A percentile compares a stretch with the other conserved stretches of the same genome.
These are phyloP conservation scores for Leptarthrus brevirostris DNA, from an alignment of 2,888 invertebrate genomes.

Conservation along the genomic window DNA sequence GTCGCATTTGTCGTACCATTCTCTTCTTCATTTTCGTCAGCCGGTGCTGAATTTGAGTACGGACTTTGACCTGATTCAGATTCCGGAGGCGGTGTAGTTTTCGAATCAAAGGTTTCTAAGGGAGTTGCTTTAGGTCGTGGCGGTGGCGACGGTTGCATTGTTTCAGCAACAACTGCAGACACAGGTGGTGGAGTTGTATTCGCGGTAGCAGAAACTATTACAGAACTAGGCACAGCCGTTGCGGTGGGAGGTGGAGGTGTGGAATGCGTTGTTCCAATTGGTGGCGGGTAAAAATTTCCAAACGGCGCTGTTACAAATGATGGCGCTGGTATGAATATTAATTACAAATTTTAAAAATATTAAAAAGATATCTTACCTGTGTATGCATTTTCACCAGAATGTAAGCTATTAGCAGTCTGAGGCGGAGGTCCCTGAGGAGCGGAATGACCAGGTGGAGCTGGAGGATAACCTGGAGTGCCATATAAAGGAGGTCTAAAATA, in stretches of 20 bases:
- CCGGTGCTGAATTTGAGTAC: slow-evolving; percentile 55
- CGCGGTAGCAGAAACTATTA: slow-evolving; percentile 57
- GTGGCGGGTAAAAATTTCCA: slow-evolving; percentile 50
- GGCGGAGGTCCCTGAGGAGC: slow-evolving; percentile 51
- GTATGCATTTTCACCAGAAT: slow-evolving; percentile 44
- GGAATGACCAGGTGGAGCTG: slow-evolving; percentile 55
- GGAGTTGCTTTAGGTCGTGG: slow-evolving; percentile 62
- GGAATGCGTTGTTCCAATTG: slow-evolving; percentile 55
- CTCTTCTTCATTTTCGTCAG: slow-evolving; percentile 54
- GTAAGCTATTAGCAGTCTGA: slow-evolving; percentile 50
- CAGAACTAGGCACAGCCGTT: slow-evolving; percentile 58
- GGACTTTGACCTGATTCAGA: slow-evolving; percentile 57
- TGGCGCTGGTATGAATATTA: slow-evolving; percentile 12
- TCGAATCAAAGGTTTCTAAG: slow-evolving; percentile 62
- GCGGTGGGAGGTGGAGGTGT: slow-evolving; percentile 57
- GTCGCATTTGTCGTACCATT: slow-evolving; percentile 63
- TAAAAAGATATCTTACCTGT: slow-evolving; percentile 9
- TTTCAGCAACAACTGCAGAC: not conserved
- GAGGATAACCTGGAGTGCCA: slow-evolving; percentile 64
- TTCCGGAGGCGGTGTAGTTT: slow-evolving; percentile 55
- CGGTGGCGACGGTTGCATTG: slow-evolving; percentile 33
- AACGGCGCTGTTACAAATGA: slow-evolving; percentile 52
- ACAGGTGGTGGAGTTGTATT: slow-evolving; percentile 58
- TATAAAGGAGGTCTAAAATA: slow-evolving; percentile 61
- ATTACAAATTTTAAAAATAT: not conserved